Conservation (phyloP, 2,888 invertebrate species). For the Apodemia zela region DNA sequence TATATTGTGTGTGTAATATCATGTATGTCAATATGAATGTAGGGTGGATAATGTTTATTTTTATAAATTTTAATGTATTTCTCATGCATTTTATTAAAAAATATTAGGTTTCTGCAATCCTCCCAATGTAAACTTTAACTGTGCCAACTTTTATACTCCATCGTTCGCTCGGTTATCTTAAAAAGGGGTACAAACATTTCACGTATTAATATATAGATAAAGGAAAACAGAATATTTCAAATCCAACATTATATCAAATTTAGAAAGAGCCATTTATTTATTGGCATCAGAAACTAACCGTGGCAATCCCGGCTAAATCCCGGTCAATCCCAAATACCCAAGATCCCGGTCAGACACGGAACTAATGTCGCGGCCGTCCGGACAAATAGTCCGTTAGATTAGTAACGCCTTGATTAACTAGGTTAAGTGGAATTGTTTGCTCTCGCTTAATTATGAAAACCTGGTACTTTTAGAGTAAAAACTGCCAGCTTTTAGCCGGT, state of each 20-base stretch:
- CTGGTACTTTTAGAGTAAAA: constrained; percentile 42
- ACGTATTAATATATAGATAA: too few relatives aligned
- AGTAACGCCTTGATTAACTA: constrained; percentile 69
- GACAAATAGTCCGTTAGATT: constrained; percentile 66
- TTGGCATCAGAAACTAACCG: constrained; percentile 40
- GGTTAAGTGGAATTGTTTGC: constrained; percentile 51
- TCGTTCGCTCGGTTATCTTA: too few relatives aligned
- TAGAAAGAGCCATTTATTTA: constrained; percentile 22
- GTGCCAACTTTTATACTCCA: too few relatives aligned
- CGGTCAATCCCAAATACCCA: constrained; percentile 39
- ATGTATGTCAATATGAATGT: too few relatives aligned
- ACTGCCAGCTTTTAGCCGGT: background rate
- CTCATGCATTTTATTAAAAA: too few relatives aligned
- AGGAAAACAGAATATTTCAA: constrained; percentile 4
- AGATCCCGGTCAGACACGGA: constrained; percentile 52
- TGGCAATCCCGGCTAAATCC: constrained; percentile 48
- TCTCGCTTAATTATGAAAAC: constrained; percentile 67
- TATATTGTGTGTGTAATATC: too few relatives aligned
- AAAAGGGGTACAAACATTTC: too few relatives aligned
- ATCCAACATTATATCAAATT: background rate
- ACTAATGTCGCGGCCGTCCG: constrained; percentile 68
- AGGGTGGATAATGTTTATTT: too few relatives aligned
- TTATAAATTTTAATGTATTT: too few relatives aligned
- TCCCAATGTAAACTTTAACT: too few relatives aligned
- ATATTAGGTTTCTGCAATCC: too few relatives aligned